Base-by-base conservation (phyloP, 2,888 invertebrate genomes). In the Gonocerus acuteangulatus region DNA sequence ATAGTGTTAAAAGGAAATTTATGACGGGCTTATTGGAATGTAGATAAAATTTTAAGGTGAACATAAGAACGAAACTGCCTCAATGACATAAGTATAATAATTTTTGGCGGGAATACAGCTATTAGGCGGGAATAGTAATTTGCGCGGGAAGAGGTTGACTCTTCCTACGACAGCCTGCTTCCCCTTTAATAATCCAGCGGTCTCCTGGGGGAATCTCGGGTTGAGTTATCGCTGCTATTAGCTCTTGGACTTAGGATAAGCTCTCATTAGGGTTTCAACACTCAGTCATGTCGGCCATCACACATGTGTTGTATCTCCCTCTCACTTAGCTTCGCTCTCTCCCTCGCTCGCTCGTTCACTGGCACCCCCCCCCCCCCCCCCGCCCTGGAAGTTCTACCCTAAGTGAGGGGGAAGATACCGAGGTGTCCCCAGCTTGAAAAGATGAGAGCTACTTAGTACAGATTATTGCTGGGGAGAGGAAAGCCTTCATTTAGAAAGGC, bases 141-240 rank as follows among this genome's bases (percentile, higher is more conserved):
- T n/a, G n/a, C n/a, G n/a, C n/a, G n/a, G 7, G 13, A n/a, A 2
- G 39, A 9, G 39, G 39, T 15, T 39, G 39, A 39, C n/a, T 15
- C 39, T 13, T 15, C 3, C 9, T 11, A 13, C n/a, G 39, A 27
- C 27, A 27, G 27, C 27, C 27, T 27, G 4, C 27, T 9, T 9
- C 27, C 4, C 27, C 27, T 27, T 27, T 27, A 27, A 27, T 27
- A 27, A 15, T 16, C 42, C 42, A 15, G 47, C 7, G 47, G 47
- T n/a, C 47, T 2, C 18, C 47, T 39, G 54, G 42, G 39, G 23
- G 18, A 18, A 36, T 21, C 18, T 22, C 54, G 42, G 32, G 22
- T 42, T 54, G 54, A 54, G 39, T 54, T 54, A 54, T 54, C 54
- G 54, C 54, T 18, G 54, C 54, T 42, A 54, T 54, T 54, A 54